Conservation (phyloP, 2,797 vertebrate species). For the Danio tinwini region DNA sequence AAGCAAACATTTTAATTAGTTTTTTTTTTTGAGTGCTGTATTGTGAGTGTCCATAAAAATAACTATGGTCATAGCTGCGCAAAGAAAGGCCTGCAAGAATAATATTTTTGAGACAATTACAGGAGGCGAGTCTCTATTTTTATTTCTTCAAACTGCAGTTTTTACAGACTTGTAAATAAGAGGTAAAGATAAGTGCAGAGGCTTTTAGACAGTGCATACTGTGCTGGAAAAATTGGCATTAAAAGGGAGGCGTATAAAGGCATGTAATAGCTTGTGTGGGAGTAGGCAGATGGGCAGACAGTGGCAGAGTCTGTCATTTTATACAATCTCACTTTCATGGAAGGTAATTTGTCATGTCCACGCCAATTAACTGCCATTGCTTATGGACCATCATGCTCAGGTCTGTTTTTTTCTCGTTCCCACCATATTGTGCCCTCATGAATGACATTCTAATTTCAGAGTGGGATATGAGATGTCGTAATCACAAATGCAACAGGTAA, state of each 20-base stretch:
- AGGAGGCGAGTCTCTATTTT: conserved; percentile 1
- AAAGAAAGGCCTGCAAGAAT: neutral
- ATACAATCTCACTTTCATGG: conserved; percentile 74
- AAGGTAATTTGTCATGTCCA: conserved; percentile 79
- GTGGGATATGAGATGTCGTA: neutral
- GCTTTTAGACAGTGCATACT: neutral
- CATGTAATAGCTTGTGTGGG: conserved; percentile 76
- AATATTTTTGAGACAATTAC: neutral
- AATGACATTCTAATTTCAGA: conserved; percentile 66
- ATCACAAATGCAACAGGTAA: neutral
- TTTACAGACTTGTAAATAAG: conserved; percentile 11
- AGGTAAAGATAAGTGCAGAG: neutral
- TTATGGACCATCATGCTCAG: conserved; percentile 76
- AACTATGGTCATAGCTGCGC: neutral
- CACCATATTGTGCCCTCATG: conserved; percentile 73
- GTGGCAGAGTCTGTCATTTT: conserved; percentile 70
- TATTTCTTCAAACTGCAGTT: neutral
- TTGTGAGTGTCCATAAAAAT: neutral
- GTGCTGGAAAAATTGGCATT: conserved; percentile 1
- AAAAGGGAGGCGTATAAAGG: conserved; percentile 47
- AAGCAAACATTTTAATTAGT: too few species aligned
- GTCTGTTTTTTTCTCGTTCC: conserved; percentile 55
- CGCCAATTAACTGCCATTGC: conserved; percentile 73
- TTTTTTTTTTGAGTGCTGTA: neutral
- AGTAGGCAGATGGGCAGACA: conserved; percentile 67